These are phyloP conservation scores for Orientallactaga bullata DNA, from an alignment of 2,113 vertebrate genomes.

Conservation along the genomic window DNA sequence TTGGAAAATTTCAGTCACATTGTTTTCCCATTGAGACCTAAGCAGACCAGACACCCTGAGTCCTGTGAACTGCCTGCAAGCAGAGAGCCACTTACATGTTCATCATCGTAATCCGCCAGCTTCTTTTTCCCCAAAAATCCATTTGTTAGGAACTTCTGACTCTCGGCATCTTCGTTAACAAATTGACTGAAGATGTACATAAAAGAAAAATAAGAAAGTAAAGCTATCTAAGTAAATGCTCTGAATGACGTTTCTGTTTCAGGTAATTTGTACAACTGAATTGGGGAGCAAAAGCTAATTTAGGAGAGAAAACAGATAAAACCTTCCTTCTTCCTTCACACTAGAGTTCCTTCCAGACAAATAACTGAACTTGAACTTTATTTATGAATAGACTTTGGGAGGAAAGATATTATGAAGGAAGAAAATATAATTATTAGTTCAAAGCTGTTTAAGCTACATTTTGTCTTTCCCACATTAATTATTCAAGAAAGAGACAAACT, in stretches of 20 bases:
- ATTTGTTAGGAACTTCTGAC: conserved; percentile 95
- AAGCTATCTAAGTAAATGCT: neutral
- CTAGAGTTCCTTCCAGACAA: neutral
- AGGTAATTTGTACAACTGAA: neutral
- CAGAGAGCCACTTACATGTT: conserved; percentile 92
- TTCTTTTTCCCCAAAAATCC: conserved; percentile 94
- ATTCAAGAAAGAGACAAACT: neutral
- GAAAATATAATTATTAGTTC: neutral
- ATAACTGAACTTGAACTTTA: neutral
- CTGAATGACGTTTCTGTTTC: neutral
- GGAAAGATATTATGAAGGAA: neutral
- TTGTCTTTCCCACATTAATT: neutral
- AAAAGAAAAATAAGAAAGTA: conserved; percentile 67
- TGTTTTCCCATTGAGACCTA: conserved; percentile 65
- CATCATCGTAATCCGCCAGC: conserved; percentile 93
- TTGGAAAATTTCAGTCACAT: conserved; percentile 80
- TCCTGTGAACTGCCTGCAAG: conserved; percentile 59
- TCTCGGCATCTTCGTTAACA: conserved; percentile 92
- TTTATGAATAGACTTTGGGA: neutral
- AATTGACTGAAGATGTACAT: conserved; percentile 88
- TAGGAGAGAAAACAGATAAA: neutral
- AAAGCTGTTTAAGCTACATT: neutral
- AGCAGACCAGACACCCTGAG: conserved; percentile 55
- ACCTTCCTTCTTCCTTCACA: neutral
- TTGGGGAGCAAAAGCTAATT: neutral